Percentiles rank a stretch among this genome's conserved stretches.
phyloP scores from a whole-genome alignment of 2,888 invertebrate genomes.

The Hymenopus coronatus region DNA sequence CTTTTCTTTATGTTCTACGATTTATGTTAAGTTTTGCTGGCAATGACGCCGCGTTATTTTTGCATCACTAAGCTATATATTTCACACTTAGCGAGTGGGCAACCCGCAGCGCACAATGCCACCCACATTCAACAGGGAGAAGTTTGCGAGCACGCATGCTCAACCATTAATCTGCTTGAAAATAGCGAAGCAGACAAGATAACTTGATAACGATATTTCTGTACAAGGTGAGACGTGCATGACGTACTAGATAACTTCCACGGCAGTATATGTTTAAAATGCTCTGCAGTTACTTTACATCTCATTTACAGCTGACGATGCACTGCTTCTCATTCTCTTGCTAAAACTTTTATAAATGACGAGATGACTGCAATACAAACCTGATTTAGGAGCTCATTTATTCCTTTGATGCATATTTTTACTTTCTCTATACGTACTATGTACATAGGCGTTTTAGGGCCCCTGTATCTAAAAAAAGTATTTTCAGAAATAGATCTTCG shows the following conservation, averaged over 20 bases:
- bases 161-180: not conserved
- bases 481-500: too few species aligned
- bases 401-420: too few species aligned
- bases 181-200: not conserved
- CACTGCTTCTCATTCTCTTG: too few species aligned
- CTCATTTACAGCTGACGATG: too few species aligned
- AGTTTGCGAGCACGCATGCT: not conserved
- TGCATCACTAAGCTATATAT: not conserved
- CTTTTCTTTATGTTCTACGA: too few species aligned
- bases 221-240: not conserved
- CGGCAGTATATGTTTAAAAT: not conserved
- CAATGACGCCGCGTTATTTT: not conserved
- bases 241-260: not conserved
- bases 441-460: too few species aligned
- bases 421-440: too few species aligned
- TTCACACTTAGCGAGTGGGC: not conserved
- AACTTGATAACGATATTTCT: not conserved
- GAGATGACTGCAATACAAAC: too few species aligned
- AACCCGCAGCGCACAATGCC: not conserved
- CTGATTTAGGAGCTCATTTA: too few species aligned
- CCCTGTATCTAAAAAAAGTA: too few species aligned
- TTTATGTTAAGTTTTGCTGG: too few species aligned
- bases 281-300: not conserved
- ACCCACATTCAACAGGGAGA: not conserved
- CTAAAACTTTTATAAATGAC: too few species aligned